Evolutionary conservation across 2,888 invertebrate genomes (phyloP), one percentile per base, ranked within the genome.

Genomic region (Eubasilissa splendida): DNA sequence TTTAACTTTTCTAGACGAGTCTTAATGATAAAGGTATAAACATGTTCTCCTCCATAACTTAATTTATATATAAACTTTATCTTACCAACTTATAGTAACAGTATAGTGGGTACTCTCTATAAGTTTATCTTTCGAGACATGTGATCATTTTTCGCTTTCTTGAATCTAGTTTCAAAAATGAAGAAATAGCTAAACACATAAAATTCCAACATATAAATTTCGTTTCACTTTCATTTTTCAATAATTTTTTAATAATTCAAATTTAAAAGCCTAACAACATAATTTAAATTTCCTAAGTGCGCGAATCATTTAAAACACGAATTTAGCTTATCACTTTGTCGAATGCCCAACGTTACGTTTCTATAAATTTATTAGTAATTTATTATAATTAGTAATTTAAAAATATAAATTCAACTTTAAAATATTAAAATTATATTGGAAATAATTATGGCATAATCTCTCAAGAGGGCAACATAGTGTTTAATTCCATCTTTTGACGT

Each of bases 261-360:
- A 73, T 58, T 58, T 10, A 11, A 58, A 58, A 58, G 4, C 58
- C 9, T 58, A 58, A 58, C 0, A 56, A 73, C n/a, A 31, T 68
- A 42, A 7, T 22, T 22, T 54, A 50, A 70, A 22, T 58, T 73
- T 4, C 56, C 71, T 73, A 73, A 73, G n/a, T 73, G 58, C 58
- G 56, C 11, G 58, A 73, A 73, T 60, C 50, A 60, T 5, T 42
- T 7, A 42, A 42, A 74, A 58, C 56, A 31, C 56, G 54, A 74
- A 59, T 74, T 75, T 75, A 10, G 3, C 22, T 50, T 75, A 75
- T 75, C 83, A 81, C 83, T 76, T 76, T 63, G 70, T 77, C 54
- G 63, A 83, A 83, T 83, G 83, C 83, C 83, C 83, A 83, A 80
- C 65, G 80, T 80, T 80, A 60, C 70, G 31, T 73, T 79, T 76